phyloP scores from a whole-genome alignment of 1,140 invertebrate genomes.

The Conopomorpha cramerella region DNA sequence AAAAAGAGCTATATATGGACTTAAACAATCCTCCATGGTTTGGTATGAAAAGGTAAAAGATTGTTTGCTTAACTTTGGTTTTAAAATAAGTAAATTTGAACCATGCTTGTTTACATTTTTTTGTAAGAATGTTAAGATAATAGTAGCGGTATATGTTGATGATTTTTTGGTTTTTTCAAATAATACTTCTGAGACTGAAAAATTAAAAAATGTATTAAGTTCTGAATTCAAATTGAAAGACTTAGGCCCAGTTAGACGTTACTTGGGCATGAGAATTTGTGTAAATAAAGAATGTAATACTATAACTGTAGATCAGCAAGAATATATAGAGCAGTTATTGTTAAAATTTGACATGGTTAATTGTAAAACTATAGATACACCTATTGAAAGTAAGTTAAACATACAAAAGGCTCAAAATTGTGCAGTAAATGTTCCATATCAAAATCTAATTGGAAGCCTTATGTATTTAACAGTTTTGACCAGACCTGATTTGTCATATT shows the following conservation, averaged over 20 bases:
- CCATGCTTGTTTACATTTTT: constrained; percentile 16
- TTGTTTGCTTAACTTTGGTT: constrained; percentile 9
- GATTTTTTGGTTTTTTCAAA: constrained; percentile 11
- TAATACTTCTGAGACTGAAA: constrained; percentile 4
- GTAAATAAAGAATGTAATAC: too few species aligned
- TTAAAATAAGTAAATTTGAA: constrained; percentile 13
- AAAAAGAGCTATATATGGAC: constrained; percentile 10
- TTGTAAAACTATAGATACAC: not conserved
- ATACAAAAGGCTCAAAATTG: not conserved
- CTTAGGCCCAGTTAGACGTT: too few species aligned
- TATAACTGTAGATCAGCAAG: too few species aligned
- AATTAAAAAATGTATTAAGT: constrained; percentile 8
- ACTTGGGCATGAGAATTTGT: too few species aligned
- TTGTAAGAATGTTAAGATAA: constrained; percentile 6
- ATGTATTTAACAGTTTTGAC: not conserved
- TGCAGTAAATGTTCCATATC: not conserved
- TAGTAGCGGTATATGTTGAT: constrained; percentile 12
- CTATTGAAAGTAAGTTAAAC: not conserved
- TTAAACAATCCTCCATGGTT: constrained; percentile 14
- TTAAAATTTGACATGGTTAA: not conserved
- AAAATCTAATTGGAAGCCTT: not conserved
- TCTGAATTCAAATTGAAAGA: too few species aligned
- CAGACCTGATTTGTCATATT: not conserved
- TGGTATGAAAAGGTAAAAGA: constrained; percentile 14
- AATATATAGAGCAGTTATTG: constrained; percentile 1